A percentile compares a stretch with the other conserved stretches of the same genome.
Evolutionary conservation across 2,113 vertebrate genomes (phyloP).

Genomic region (Noctilio leporinus): DNA sequence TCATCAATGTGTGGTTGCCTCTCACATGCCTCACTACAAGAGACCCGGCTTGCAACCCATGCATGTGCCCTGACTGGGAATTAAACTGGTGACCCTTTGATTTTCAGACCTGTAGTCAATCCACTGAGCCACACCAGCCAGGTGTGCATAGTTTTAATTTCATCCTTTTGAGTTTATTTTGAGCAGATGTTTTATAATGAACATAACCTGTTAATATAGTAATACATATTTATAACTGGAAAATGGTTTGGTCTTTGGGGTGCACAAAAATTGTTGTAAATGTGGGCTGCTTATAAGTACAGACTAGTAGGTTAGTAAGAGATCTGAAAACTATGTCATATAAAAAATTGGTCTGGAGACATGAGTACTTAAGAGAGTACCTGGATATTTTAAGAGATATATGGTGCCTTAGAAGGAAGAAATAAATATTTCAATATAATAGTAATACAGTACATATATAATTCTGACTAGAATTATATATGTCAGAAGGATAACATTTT

Average conservation of each 20-base stretch:
- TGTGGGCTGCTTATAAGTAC: background rate
- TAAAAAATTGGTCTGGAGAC: background rate
- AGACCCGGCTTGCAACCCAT: no score
- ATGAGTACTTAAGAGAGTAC: background rate
- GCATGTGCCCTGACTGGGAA: no score
- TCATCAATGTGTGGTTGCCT: no score
- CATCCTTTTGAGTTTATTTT: background rate
- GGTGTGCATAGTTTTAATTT: background rate
- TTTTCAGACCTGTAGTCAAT: no score
- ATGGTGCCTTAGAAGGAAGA: background rate
- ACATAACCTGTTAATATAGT: background rate
- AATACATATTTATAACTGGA: background rate
- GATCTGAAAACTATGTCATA: background rate
- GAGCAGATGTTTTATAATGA: background rate
- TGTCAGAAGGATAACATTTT: background rate
- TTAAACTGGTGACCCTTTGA: no score
- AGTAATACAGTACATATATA: background rate
- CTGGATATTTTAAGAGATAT: background rate
- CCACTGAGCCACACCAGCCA: no score
- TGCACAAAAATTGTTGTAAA: background rate
- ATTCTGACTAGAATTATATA: background rate
- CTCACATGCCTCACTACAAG: no score
- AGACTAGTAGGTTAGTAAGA: background rate
- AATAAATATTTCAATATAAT: background rate
- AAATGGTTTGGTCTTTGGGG: background rate